Percentiles rank a stretch among this genome's conserved stretches.
phyloP scores from a whole-genome alignment of 1,140 invertebrate species.

The Drosophila mojavensis region DNA sequence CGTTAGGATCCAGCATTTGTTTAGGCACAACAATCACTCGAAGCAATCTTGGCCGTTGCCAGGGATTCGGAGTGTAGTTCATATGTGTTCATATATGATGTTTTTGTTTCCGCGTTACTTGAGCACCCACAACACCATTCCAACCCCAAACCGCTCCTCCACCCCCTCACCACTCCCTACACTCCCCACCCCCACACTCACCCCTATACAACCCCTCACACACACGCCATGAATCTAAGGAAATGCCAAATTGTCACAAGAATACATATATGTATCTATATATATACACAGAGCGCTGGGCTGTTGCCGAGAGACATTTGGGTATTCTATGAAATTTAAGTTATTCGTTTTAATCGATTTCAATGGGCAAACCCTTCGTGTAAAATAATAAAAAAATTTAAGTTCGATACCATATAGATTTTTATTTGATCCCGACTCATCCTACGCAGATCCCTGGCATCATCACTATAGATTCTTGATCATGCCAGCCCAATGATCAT shows the following conservation, averaged over 20 bases:
- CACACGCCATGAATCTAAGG: conserved; percentile 3
- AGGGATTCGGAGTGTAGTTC: conserved; percentile 10
- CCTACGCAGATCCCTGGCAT: no score
- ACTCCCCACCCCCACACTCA: no score
- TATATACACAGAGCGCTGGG: conserved; percentile 11
- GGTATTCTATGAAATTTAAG: conserved; percentile 45
- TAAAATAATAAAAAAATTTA: conserved; percentile 59
- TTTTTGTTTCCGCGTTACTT: conserved; percentile 16
- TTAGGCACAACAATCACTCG: neutral
- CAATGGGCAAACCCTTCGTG: conserved; percentile 50
- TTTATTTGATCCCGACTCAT: no score
- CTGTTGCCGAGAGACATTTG: conserved; percentile 22
- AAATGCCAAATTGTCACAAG: conserved; percentile 8
- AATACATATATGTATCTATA: neutral
- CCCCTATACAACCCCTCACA: no score
- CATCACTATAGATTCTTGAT: no score
- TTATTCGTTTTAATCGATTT: conserved; percentile 54
- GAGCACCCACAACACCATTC: neutral
- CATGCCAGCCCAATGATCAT: no score
- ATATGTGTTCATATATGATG: conserved; percentile 11
- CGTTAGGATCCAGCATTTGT: conserved; percentile 22
- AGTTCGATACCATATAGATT: conserved; percentile 24
- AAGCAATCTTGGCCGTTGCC: neutral
- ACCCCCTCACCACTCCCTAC: no score
- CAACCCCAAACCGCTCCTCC: no score